Conservation (phyloP, 2,797 vertebrate genomes). For the Poecile montanus region DNA sequence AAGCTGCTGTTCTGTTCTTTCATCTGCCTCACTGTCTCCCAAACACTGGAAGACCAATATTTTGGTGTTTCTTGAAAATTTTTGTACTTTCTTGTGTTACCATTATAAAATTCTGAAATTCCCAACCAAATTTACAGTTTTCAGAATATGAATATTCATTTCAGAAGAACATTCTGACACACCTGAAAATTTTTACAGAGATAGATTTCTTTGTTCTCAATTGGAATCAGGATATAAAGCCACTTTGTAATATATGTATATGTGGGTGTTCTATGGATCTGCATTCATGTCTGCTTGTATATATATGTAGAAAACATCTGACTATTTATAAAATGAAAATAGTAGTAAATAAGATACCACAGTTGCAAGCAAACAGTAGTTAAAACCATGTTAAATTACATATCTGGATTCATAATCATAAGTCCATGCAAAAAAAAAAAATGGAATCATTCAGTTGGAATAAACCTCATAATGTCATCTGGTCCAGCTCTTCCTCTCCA, state of each 20-base stretch:
- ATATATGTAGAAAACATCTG: not conserved
- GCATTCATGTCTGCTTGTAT: not conserved
- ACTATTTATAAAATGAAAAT: not conserved
- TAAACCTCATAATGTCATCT: not conserved
- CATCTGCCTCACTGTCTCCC: not conserved
- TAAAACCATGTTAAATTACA: not conserved
- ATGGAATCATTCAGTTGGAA: not conserved
- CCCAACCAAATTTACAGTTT: not conserved
- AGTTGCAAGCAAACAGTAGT: not conserved
- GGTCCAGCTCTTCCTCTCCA: not conserved
- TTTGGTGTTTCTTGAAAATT: not conserved
- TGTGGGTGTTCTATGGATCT: accelerated
- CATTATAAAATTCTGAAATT: not conserved
- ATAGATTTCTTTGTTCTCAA: not conserved
- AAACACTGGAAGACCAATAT: not conserved
- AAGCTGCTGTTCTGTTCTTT: not conserved
- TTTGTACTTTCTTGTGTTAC: not conserved
- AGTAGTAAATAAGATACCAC: not conserved
- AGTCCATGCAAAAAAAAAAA: not conserved
- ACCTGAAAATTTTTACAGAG: not conserved
- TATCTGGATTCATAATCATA: not conserved
- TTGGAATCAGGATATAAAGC: not conserved
- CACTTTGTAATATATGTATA: not conserved
- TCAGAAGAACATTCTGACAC: not conserved
- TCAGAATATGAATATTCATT: not conserved